A percentile compares a stretch with the other conserved stretches of the same genome.
Conservation (phyloP, 2,797 vertebrate genomes). For the Sardinella longiceps region DNA sequence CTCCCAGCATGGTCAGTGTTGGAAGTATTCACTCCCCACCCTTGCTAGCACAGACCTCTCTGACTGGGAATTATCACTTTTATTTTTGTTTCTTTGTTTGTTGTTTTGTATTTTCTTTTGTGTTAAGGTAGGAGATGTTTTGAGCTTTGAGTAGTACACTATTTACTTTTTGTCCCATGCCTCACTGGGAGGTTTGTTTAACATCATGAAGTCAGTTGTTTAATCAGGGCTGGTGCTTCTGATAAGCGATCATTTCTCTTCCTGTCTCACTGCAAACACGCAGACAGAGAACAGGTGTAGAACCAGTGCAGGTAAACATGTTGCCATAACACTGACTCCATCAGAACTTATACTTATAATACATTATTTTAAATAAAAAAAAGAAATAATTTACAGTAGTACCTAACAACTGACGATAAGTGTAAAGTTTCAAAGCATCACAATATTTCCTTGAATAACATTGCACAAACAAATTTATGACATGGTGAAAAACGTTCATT, state of each 20-base stretch:
- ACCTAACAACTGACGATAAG: neutral
- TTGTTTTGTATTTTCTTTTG: neutral
- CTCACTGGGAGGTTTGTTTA: neutral
- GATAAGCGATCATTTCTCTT: neutral
- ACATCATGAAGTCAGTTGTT: neutral
- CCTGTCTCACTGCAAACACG: neutral
- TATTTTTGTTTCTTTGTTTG: neutral
- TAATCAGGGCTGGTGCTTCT: neutral
- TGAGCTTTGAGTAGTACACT: neutral
- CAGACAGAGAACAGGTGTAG: neutral
- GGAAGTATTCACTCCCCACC: neutral
- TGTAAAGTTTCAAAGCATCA: neutral
- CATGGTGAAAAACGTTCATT: neutral
- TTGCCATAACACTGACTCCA: neutral
- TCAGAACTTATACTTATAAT: neutral
- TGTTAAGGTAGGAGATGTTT: no score
- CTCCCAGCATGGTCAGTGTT: neutral
- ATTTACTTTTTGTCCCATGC: neutral
- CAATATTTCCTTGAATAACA: neutral
- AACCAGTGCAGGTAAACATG: neutral
- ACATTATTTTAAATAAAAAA: neutral
- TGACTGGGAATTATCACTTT: neutral
- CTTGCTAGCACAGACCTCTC: neutral
- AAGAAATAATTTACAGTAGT: neutral
- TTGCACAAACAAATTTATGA: neutral